These are phyloP conservation scores for Tetrapedia diversipes DNA, from an alignment of 2,888 invertebrate species.

Conservation along the genomic window DNA sequence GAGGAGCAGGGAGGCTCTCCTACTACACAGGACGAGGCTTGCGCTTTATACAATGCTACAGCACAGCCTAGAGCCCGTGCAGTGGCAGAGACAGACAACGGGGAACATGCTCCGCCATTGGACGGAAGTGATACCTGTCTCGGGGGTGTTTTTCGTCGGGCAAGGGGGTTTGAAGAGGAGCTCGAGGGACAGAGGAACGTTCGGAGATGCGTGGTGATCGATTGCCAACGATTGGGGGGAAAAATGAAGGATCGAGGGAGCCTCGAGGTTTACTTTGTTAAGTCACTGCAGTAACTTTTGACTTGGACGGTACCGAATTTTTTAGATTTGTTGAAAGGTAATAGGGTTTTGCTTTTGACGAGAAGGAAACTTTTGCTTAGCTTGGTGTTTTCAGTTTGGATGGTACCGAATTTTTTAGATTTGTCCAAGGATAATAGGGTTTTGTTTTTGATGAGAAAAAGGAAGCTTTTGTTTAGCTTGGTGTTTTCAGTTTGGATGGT, in stretches of 20 bases:
- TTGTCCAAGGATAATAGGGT: no score
- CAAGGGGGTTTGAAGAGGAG: background rate
- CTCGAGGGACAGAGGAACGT: background rate
- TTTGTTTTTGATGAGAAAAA: no score
- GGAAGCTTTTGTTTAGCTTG: no score
- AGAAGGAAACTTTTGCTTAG: no score
- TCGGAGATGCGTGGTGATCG: constrained; percentile 2
- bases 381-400: no score
- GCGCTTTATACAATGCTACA: constrained; percentile 73
- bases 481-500: no score
- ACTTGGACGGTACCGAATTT: no score
- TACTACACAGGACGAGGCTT: constrained; percentile 73
- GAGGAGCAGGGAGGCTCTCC: constrained; percentile 71
- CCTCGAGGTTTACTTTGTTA: background rate
- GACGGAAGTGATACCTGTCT: background rate
- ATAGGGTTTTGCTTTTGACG: no score
- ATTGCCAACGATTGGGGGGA: background rate
- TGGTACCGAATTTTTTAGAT: no score
- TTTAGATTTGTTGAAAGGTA: no score
- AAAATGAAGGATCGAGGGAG: background rate
- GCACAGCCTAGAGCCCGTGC: constrained; percentile 67
- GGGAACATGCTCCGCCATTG: constrained; percentile 7
- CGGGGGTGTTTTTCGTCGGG: constrained; percentile 9
- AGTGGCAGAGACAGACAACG: constrained; percentile 61
- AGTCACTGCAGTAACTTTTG: background rate